phyloP scores from a whole-genome alignment of 2,113 vertebrate genomes.

The Triplophysa dalaica region DNA sequence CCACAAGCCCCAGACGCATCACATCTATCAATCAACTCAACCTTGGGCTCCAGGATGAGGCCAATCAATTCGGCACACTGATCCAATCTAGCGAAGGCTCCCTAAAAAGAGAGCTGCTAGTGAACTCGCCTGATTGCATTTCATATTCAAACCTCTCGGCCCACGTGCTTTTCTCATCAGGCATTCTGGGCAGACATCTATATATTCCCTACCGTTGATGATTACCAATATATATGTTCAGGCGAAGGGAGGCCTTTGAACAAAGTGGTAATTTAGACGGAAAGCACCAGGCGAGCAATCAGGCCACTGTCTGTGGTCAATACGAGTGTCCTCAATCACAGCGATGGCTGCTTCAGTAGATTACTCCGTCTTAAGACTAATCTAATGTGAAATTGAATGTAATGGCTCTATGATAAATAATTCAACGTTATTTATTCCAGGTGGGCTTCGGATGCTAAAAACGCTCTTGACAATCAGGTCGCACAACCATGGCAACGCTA shows the following conservation, averaged over 20 bases:
- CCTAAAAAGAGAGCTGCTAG: conserved; percentile 50
- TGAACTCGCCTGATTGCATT: conserved; percentile 62
- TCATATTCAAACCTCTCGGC: conserved; percentile 52
- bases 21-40: conserved; percentile 48
- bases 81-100: conserved; percentile 52
- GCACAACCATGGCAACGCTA: neutral
- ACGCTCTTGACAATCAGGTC: conserved; percentile 15
- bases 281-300: conserved; percentile 1
- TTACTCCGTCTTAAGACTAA: conserved; percentile 19
- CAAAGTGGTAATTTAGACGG: conserved; percentile 27
- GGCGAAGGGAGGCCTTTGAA: conserved; percentile 22
- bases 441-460: conserved; percentile 17
- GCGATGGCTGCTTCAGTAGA: conserved; percentile 3
- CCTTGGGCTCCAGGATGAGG: conserved; percentile 37
- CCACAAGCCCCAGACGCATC: conserved; percentile 26
- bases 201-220: conserved; percentile 34
- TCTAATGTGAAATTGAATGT: conserved; percentile 1
- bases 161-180: conserved; percentile 34
- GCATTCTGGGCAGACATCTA: conserved; percentile 30
- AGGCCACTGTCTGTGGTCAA: conserved; percentile 8
- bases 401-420: conserved; percentile 19
- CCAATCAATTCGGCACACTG: conserved; percentile 52
- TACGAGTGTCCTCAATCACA: conserved; percentile 21
- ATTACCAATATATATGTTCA: conserved; percentile 38
- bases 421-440: conserved; percentile 8